Conservation (phyloP, 2,888 invertebrate genomes). For the Chrysolina oricalcia region DNA sequence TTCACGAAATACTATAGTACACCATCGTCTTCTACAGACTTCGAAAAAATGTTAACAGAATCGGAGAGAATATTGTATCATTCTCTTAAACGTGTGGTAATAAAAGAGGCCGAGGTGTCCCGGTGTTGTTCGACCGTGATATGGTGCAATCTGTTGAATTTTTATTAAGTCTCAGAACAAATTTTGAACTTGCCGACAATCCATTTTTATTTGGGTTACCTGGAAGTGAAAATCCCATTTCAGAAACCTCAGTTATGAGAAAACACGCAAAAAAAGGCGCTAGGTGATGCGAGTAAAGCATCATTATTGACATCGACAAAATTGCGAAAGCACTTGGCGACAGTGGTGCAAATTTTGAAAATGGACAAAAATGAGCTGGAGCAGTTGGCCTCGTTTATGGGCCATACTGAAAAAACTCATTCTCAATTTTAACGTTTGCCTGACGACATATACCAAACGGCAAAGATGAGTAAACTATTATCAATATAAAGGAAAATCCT, state of each 20-base stretch:
- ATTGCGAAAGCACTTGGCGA: conserved; percentile 36
- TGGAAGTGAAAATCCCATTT: conserved; percentile 14
- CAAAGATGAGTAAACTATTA: conserved; percentile 22
- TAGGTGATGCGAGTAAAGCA: conserved; percentile 19
- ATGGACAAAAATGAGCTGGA: conserved; percentile 35
- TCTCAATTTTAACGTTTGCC: conserved; percentile 43
- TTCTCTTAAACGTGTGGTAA: conserved; percentile 26
- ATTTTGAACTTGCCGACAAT: conserved; percentile 21
- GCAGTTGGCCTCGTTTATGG: conserved; percentile 36
- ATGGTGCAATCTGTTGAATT: not conserved
- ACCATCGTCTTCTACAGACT: conserved; percentile 6
- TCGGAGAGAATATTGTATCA: conserved; percentile 23
- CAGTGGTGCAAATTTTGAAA: conserved; percentile 34
- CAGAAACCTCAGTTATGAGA: conserved; percentile 5
- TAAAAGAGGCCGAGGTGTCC: conserved; percentile 36
- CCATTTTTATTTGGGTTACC: conserved; percentile 25
- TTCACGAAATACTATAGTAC: not conserved
- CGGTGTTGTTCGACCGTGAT: conserved; percentile 25
- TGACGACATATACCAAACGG: conserved; percentile 25
- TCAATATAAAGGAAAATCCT: conserved; percentile 38
- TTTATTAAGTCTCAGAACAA: not conserved
- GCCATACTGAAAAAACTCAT: conserved; percentile 37
- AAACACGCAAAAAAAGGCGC: conserved; percentile 18
- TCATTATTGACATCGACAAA: conserved; percentile 26
- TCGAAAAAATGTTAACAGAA: conserved; percentile 22